Evolutionary conservation across 2,113 vertebrate genomes (phyloP).

Genomic region (Chloropsis cyanopogon): DNA sequence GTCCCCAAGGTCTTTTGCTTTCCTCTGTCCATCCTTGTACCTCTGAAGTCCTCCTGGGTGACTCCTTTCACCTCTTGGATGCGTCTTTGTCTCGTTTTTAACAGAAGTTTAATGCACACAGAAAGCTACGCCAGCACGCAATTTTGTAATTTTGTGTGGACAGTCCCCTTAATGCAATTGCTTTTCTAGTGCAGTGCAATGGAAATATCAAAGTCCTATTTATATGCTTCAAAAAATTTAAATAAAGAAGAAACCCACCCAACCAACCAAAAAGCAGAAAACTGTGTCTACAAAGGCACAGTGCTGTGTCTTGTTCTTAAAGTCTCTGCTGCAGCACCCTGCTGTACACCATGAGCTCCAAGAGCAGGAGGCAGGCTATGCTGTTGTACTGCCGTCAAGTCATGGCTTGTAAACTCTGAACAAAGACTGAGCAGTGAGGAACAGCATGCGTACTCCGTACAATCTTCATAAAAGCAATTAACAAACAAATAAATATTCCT

Average conservation of each 20-base stretch:
- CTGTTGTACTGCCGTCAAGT: slow-evolving; percentile 17
- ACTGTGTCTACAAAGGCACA: neutral
- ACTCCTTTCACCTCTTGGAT: neutral
- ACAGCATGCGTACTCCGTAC: slow-evolving; percentile 32
- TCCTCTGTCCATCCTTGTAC: neutral
- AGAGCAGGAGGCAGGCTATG: neutral
- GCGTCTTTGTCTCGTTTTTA: neutral
- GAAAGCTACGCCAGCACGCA: neutral
- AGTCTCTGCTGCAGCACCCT: neutral
- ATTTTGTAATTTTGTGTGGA: neutral
- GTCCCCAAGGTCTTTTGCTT: neutral
- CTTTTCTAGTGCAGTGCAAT: neutral
- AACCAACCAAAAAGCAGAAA: neutral
- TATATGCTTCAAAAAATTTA: neutral
- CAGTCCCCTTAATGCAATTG: neutral
- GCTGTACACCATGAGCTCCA: neutral
- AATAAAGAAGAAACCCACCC: neutral
- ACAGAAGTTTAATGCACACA: neutral
- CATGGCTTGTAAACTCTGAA: slow-evolving; percentile 59
- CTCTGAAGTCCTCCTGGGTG: neutral
- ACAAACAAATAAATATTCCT: slow-evolving; percentile 68
- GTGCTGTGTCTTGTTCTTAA: neutral
- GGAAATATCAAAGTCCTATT: neutral
- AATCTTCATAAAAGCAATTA: slow-evolving; percentile 70
- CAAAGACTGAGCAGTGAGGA: slow-evolving; percentile 55